A percentile compares a stretch with the other conserved stretches of the same genome.
Evolutionary conservation across 2,888 invertebrate genomes (phyloP).

Genomic region (Thymelicus lineola): DNA sequence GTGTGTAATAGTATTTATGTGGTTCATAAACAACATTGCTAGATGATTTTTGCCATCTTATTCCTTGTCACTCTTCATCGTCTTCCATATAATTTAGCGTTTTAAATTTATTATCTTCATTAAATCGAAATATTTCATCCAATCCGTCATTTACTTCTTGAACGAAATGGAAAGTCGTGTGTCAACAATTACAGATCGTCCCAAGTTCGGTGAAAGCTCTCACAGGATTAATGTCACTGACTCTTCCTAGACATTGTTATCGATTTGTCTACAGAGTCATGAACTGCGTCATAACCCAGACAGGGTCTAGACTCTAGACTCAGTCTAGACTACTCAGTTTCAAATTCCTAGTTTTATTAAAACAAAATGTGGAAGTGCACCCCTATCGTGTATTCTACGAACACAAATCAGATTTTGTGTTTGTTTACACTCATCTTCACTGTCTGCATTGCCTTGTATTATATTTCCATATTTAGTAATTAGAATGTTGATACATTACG

Average conservation of each 20-base stretch:
- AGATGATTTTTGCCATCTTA: neutral
- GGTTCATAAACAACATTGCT: neutral
- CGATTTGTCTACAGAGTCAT: conserved; percentile 48
- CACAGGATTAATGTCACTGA: conserved; percentile 27
- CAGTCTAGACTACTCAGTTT: conserved; percentile 66
- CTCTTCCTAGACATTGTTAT: conserved; percentile 41
- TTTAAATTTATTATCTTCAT: too few relatives aligned
- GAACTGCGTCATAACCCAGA: conserved; percentile 46
- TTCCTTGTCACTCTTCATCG: too few relatives aligned
- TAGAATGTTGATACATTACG: conserved; percentile 13
- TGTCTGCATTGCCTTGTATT: conserved; percentile 7
- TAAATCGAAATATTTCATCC: neutral
- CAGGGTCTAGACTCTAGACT: conserved; percentile 80
- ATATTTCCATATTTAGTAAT: conserved; percentile 23
- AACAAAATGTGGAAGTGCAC: conserved; percentile 42
- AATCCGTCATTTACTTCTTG: conserved; percentile 4
- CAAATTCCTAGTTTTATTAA: conserved; percentile 51
- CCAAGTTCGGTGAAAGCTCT: conserved; percentile 29
- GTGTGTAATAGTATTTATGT: neutral
- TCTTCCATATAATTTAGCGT: too few relatives aligned
- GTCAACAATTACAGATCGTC: conserved; percentile 5
- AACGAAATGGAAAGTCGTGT: conserved; percentile 25
- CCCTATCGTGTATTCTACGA: neutral
- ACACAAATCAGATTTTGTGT: conserved; percentile 6
- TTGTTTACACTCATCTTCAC: conserved; percentile 8